phyloP scores from a whole-genome alignment of 2,113 vertebrate genomes.

The Pedionomus torquatus region DNA sequence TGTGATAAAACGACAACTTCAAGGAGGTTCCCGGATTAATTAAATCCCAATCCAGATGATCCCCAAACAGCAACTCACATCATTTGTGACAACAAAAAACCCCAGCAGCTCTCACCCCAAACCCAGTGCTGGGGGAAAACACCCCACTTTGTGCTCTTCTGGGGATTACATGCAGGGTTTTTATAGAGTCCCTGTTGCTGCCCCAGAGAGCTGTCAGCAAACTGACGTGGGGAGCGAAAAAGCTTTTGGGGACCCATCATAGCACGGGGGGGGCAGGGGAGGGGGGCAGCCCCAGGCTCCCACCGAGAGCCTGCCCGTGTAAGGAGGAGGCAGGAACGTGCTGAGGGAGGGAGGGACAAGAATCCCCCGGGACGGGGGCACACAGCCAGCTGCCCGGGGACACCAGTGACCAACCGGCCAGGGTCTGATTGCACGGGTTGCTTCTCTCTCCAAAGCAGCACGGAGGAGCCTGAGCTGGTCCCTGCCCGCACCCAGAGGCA shows the following conservation, averaged over 20 bases:
- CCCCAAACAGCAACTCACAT: neutral
- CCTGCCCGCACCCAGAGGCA: neutral
- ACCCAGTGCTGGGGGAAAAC: neutral
- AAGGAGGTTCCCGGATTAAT: neutral
- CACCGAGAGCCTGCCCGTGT: neutral
- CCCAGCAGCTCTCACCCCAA: neutral
- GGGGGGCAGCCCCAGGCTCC: neutral
- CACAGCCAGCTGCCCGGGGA: neutral
- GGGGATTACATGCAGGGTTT: neutral
- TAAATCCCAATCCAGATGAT: slow-evolving; percentile 45
- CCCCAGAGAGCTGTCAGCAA: neutral
- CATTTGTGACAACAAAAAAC: neutral
- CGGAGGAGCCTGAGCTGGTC: neutral
- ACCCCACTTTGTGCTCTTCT: neutral
- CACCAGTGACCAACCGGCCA: neutral
- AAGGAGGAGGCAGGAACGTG: neutral
- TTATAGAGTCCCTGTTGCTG: neutral
- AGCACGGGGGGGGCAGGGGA: neutral
- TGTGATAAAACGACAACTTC: slow-evolving; percentile 3
- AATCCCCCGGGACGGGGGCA: neutral
- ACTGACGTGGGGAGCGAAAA: neutral
- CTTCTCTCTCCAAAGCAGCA: neutral
- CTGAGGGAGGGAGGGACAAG: neutral
- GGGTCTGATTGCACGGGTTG: neutral
- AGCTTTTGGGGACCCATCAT: neutral